Evolutionary conservation across 2,797 vertebrate genomes (phyloP).

Genomic region (Anguilla pacifica): DNA sequence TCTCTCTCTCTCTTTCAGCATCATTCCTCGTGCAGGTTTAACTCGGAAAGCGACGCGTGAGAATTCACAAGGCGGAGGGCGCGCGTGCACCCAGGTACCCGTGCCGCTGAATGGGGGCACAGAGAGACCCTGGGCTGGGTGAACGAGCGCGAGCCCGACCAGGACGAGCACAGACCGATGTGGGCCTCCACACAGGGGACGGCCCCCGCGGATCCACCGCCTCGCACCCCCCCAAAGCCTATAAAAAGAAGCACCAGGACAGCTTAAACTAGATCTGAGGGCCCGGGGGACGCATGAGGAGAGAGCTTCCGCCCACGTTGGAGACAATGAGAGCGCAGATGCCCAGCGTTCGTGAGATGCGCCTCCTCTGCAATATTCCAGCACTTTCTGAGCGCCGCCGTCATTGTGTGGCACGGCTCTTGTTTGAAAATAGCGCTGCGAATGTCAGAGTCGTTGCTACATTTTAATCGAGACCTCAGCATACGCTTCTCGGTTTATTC

Average conservation of each 20-base stretch:
- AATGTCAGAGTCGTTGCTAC: neutral
- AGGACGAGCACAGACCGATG: neutral
- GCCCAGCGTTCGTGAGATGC: neutral
- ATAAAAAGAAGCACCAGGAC: constrained; percentile 1
- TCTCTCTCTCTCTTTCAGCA: constrained; percentile 12
- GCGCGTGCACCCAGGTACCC: neutral
- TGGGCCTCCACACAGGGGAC: constrained; percentile 3
- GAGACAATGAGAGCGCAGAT: constrained; percentile 14
- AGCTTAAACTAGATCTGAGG: constrained; percentile 26
- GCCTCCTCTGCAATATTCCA: neutral
- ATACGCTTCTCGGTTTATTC: neutral
- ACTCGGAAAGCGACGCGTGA: neutral
- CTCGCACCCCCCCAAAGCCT: neutral
- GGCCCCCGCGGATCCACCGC: neutral
- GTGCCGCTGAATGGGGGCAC: neutral
- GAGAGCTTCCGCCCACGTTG: neutral
- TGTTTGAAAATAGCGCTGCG: neutral
- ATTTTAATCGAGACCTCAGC: neutral
- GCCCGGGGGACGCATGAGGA: constrained; percentile 4
- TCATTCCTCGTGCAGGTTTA: neutral
- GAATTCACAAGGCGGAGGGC: neutral
- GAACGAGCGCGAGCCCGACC: neutral
- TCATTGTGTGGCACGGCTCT: neutral
- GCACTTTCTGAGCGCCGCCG: neutral
- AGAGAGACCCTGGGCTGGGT: neutral